Evolutionary conservation across 2,113 vertebrate species (phyloP).

Genomic region (Callopanchax toddi): DNA sequence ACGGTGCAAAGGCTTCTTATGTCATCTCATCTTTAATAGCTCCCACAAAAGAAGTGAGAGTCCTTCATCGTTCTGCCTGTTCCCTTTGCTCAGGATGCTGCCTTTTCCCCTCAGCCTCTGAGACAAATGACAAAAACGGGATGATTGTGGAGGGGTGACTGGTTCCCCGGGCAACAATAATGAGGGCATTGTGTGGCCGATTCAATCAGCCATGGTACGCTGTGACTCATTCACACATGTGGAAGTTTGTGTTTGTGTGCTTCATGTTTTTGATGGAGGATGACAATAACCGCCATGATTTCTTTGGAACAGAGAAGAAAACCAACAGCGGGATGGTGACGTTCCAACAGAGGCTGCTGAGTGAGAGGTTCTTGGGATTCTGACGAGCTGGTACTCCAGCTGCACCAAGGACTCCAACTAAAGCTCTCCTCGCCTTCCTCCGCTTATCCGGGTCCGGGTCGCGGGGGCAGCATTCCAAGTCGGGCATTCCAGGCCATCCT

Average conservation of each 20-base stretch:
- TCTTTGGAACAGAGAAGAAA: no score
- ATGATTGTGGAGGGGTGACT: constrained; percentile 63
- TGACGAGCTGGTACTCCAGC: no score
- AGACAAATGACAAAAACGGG: constrained; percentile 50
- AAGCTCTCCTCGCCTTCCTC: no score
- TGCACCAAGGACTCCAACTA: no score
- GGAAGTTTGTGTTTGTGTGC: constrained; percentile 21
- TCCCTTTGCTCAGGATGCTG: constrained; percentile 29
- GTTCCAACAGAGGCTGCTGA: no score
- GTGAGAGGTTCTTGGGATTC: no score
- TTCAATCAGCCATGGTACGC: constrained; percentile 56
- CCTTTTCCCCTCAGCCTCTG: constrained; percentile 19
- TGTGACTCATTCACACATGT: constrained; percentile 41
- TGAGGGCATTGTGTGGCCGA: constrained; percentile 70
- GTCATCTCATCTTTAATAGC: constrained; percentile 13
- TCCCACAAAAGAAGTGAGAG: constrained; percentile 11
- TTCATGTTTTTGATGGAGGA: no score
- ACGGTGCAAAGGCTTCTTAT: constrained; percentile 1
- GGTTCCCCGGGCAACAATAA: constrained; percentile 75
- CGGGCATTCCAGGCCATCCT: no score
- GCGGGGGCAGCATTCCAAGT: no score
- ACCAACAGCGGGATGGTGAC: no score
- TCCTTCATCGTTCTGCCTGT: constrained; percentile 7
- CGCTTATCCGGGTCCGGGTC: no score
- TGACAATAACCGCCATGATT: no score